Evolutionary conservation across 64 coral and sea anemone genomes (phyloP).

Genomic region (Orbicella faveolata): DNA sequence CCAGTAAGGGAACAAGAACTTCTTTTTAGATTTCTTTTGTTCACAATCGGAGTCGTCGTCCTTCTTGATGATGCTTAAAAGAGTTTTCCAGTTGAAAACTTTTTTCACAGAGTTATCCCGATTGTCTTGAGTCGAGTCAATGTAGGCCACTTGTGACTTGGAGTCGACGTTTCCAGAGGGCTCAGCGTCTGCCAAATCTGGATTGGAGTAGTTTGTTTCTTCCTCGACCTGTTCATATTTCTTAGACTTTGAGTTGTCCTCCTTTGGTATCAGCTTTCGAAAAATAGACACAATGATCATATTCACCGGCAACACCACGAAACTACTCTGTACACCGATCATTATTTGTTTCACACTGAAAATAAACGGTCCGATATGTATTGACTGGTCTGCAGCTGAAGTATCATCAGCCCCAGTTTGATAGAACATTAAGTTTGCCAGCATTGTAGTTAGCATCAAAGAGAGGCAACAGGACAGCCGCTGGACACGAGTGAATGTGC

Average conservation of each 20-base stretch:
- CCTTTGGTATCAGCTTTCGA: constrained; percentile 63
- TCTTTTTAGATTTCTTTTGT: constrained; percentile 32
- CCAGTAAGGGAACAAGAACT: constrained; percentile 75
- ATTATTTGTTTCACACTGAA: constrained; percentile 66
- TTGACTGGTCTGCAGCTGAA: constrained; percentile 1
- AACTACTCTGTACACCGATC: constrained; percentile 81
- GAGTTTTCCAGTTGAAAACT: background rate
- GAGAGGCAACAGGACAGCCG: constrained; percentile 80
- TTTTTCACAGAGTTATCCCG: background rate
- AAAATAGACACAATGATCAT: constrained; percentile 74
- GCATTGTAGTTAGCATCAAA: constrained; percentile 76
- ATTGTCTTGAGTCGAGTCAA: background rate
- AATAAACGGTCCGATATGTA: constrained; percentile 56
- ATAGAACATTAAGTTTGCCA: constrained; percentile 90
- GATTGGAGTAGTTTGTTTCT: background rate
- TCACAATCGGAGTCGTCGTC: background rate
- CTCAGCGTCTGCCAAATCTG: background rate
- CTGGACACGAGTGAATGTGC: constrained; percentile 83
- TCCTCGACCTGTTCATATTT: constrained; percentile 35
- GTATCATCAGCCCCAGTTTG: constrained; percentile 42
- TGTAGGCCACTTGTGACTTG: background rate
- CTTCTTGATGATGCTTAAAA: background rate
- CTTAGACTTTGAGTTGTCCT: constrained; percentile 23
- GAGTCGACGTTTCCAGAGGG: background rate
- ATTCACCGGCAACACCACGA: constrained; percentile 79